Base-by-base conservation (phyloP, 1,140 invertebrate genomes). In the Leptinotarsa defecta region DNA sequence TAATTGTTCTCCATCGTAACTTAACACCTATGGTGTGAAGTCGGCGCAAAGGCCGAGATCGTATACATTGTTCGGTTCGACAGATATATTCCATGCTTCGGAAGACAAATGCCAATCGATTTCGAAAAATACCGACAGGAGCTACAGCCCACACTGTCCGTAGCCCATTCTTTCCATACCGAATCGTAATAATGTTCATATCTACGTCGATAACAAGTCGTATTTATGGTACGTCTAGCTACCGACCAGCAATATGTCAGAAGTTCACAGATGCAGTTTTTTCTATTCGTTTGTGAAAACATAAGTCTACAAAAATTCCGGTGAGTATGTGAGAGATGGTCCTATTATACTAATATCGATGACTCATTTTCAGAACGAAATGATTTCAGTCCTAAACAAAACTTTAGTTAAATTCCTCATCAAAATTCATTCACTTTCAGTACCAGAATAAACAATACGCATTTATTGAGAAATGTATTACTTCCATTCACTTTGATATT, bases 1-100 rank as follows among this genome's bases (percentile, higher is more conserved):
- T 82, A 83, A 83, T 83, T 83, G 81, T 82, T 79, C 78, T 67
- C 75, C 71, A 76, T 77, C 81, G 81, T 83, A 83, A 83, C 78
- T 83, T 83, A 82, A 81, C 81, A 82, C 82, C 78, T 82, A 77
- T 79, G 76, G 79, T 69, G 80, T 74, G 75, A 74, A 78, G 79
- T 81, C 78, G 79, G 74, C 74, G 52, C 74, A 57, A 73, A 77
- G 67, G 75, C 78, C 74, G 78, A 78, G 70, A 69, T 77, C 80
- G 70, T 74, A 74, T 74, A 75, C 75, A 81, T 81, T 80, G 77
- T 80, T 69, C 73, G n/a, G 43, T 78, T 76, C 79, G 82, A 83
- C 82, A 83, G 78, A 82, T 81, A 82, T 83, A 83, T 69, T 48
- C 74, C 61, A 48, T 70, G 48, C 71, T 20, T 49, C 65, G 63